Conservation (phyloP, 2,888 invertebrate genomes). For the Drosophila helvetica region DNA sequence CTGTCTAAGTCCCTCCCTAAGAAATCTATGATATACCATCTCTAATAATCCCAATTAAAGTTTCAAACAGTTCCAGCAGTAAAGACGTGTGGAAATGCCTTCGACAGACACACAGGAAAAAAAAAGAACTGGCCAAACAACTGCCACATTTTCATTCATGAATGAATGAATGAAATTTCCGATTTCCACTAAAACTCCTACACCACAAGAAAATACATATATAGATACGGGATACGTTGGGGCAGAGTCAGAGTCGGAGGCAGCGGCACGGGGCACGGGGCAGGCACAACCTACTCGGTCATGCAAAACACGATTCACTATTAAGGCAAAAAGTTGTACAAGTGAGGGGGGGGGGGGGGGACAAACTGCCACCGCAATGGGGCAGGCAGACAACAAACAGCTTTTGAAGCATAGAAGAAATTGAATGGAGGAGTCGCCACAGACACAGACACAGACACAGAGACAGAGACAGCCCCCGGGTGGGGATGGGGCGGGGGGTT, state of each 20-base stretch:
- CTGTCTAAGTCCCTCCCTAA: no score
- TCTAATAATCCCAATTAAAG: slow-evolving; percentile 65
- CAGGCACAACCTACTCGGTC: slow-evolving; percentile 71
- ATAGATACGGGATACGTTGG: slow-evolving; percentile 6
- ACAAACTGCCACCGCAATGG: slow-evolving; percentile 2
- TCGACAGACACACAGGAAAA: neutral
- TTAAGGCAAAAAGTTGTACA: slow-evolving; percentile 72
- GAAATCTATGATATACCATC: slow-evolving; percentile 4
- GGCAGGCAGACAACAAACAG: slow-evolving; percentile 45
- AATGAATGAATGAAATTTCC: slow-evolving; percentile 65
- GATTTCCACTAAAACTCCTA: slow-evolving; percentile 53
- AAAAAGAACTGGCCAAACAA: slow-evolving; percentile 64
- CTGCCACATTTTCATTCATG: slow-evolving; percentile 58
- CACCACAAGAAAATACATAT: slow-evolving; percentile 27
- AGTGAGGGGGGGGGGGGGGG: slow-evolving; percentile 31
- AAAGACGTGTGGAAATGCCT: slow-evolving; percentile 70
- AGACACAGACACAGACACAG: neutral
- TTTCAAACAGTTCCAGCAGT: slow-evolving; percentile 48
- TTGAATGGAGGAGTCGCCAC: slow-evolving; percentile 38
- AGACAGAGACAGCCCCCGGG: slow-evolving; percentile 10
- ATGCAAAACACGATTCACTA: slow-evolving; percentile 80
- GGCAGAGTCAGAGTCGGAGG: neutral
- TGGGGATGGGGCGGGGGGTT: slow-evolving; percentile 24
- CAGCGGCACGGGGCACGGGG: neutral
- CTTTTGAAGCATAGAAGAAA: slow-evolving; percentile 61